phyloP scores from a whole-genome alignment of 2,113 vertebrate genomes.

The Apodemus speciosus region DNA sequence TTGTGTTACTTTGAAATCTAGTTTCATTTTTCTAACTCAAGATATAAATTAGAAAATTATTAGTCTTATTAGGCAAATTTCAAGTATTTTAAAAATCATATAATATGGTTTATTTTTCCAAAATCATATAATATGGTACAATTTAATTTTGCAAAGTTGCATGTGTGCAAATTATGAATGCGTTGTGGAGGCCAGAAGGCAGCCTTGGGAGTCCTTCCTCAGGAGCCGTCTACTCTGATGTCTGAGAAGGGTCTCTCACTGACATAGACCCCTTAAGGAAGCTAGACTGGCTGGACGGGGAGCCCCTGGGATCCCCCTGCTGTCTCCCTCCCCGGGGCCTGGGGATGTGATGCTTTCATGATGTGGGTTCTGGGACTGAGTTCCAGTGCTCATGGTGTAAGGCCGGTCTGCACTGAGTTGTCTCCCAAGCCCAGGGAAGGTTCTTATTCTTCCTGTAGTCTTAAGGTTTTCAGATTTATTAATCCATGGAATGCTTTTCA shows the following conservation, averaged over 20 bases:
- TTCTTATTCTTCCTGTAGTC: neutral
- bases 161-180: neutral
- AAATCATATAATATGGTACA: neutral
- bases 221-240: too few relatives aligned
- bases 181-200: neutral
- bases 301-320: neutral
- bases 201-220: too few relatives aligned
- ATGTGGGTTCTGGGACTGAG: neutral
- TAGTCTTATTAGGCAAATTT: constrained; percentile 36
- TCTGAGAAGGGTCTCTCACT: neutral
- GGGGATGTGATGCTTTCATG: neutral
- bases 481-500: neutral
- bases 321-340: too few relatives aligned
- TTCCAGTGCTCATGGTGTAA: neutral
- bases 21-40: constrained; percentile 24
- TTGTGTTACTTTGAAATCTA: constrained; percentile 30
- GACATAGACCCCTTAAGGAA: too few relatives aligned
- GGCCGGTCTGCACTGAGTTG: neutral
- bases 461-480: constrained; percentile 32
- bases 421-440: neutral
- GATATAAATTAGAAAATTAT: constrained; percentile 19
- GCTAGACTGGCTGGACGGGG: too few relatives aligned
- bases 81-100: constrained; percentile 6
- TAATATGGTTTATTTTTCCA: constrained; percentile 39
- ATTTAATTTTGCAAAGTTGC: constrained; percentile 12